A percentile compares a stretch with the other conserved stretches of the same genome.
Conservation (phyloP, 2,797 vertebrate genomes). For the Sebastes hopkinsi region DNA sequence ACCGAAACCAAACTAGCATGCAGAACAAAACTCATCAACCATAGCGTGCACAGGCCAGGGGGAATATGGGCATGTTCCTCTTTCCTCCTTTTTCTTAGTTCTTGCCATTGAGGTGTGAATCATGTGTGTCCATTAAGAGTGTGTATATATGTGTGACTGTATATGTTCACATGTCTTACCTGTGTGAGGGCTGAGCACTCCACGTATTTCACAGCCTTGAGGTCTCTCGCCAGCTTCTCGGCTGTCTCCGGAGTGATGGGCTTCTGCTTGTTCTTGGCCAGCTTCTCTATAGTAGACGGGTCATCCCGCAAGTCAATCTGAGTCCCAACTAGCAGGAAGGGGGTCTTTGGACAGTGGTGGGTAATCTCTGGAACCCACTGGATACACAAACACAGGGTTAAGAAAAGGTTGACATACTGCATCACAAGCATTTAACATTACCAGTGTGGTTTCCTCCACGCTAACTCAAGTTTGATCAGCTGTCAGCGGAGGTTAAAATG, state of each 20-base stretch:
- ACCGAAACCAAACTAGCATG: slow-evolving; percentile 12
- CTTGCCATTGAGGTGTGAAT: slow-evolving; percentile 15
- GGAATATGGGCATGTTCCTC: slow-evolving; percentile 37
- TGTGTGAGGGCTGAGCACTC: slow-evolving; percentile 87
- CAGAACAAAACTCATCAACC: slow-evolving; percentile 8
- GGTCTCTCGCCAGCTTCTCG: slow-evolving; percentile 85
- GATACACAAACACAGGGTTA: neutral
- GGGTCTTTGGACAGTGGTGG: slow-evolving; percentile 90
- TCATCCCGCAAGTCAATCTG: slow-evolving; percentile 87
- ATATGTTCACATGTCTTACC: slow-evolving; percentile 58
- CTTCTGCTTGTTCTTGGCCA: slow-evolving; percentile 89
- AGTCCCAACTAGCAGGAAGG: slow-evolving; percentile 87
- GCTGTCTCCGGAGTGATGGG: slow-evolving; percentile 85
- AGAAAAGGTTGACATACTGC: neutral
- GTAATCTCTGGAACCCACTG: slow-evolving; percentile 89
- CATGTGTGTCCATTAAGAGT: neutral
- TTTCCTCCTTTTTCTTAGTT: slow-evolving; percentile 68
- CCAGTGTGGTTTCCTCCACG: neutral
- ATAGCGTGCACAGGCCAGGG: slow-evolving; percentile 39
- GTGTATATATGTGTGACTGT: neutral
- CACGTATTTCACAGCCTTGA: slow-evolving; percentile 88
- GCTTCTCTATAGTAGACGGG: slow-evolving; percentile 86
- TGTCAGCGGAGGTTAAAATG: neutral
- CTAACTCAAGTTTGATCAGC: neutral
- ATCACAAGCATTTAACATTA: neutral